A percentile compares a stretch with the other conserved stretches of the same genome.
phyloP scores from a whole-genome alignment of 2,113 vertebrate species.

The Solea senegalensis region DNA sequence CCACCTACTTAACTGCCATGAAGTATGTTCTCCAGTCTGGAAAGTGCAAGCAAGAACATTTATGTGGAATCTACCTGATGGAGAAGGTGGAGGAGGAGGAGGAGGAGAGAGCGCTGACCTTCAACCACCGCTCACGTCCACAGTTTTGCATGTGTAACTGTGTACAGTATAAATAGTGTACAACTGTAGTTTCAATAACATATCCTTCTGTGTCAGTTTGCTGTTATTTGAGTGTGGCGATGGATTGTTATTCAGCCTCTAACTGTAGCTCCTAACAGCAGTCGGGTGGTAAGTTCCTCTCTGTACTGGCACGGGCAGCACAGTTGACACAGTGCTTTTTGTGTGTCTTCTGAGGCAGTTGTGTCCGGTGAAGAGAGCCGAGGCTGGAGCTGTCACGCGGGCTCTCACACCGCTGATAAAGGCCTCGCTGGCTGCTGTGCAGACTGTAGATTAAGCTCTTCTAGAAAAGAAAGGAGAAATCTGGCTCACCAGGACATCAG shows the following conservation, averaged over 20 bases:
- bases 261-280: constrained; percentile 14
- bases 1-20: constrained; percentile 27
- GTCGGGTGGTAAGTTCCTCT: constrained; percentile 25
- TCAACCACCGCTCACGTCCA: too few species aligned
- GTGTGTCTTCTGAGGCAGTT: constrained; percentile 39
- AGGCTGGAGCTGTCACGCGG: constrained; percentile 48
- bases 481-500: constrained; percentile 38
- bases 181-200: too few species aligned
- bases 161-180: too few species aligned
- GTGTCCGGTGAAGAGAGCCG: constrained; percentile 44
- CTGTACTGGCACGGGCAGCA: constrained; percentile 31
- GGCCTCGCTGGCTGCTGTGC: constrained; percentile 24
- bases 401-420: constrained; percentile 63
- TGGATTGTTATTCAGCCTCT: background rate
- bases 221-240: constrained; percentile 1
- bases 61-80: too few species aligned
- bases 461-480: constrained; percentile 53
- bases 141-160: too few species aligned
- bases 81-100: too few species aligned
- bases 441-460: constrained; percentile 64
- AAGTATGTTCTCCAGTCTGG: too few species aligned
- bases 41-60: too few species aligned
- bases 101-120: too few species aligned
- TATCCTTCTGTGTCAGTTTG: too few species aligned
- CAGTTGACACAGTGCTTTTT: background rate